A percentile compares a stretch with the other conserved stretches of the same genome.
phyloP scores from a whole-genome alignment of 2,113 vertebrate species.

The Callopanchax toddi region DNA sequence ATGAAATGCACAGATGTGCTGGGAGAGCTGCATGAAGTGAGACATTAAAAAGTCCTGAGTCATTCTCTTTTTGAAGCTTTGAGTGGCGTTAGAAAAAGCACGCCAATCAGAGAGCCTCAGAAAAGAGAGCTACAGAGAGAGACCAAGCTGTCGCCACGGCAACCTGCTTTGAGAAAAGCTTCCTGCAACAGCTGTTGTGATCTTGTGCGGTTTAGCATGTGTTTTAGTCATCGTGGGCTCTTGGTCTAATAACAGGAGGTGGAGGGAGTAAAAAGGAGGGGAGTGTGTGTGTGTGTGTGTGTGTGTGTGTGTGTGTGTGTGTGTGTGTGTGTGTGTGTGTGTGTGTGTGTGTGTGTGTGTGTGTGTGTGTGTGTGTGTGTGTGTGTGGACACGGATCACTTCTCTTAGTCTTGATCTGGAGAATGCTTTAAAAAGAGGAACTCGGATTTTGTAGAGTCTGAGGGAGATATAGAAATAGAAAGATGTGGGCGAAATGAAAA shows the following conservation, averaged over 20 bases:
- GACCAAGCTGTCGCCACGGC: slow-evolving; percentile 64
- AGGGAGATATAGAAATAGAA: slow-evolving; percentile 17
- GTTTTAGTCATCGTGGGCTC: slow-evolving; percentile 65
- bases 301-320: no score
- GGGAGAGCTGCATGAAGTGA: slow-evolving; percentile 56
- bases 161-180: slow-evolving; percentile 60
- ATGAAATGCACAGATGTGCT: slow-evolving; percentile 47
- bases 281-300: no score
- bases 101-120: slow-evolving; percentile 33
- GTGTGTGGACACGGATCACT: slow-evolving; percentile 32
- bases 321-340: background rate
- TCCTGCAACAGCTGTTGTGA: slow-evolving; percentile 70
- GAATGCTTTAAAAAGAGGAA: slow-evolving; percentile 37
- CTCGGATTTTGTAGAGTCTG: slow-evolving; percentile 30
- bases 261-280: background rate
- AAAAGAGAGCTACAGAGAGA: background rate
- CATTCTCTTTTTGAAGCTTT: slow-evolving; percentile 53
- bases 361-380: background rate
- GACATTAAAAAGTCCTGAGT: slow-evolving; percentile 63
- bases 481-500: slow-evolving; percentile 52
- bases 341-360: no score
- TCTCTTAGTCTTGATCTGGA: slow-evolving; percentile 46
- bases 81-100: slow-evolving; percentile 37
- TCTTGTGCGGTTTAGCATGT: slow-evolving; percentile 70
- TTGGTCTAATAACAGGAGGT: slow-evolving; percentile 42